These are phyloP conservation scores for Formica aserva DNA, from an alignment of 2,888 invertebrate species.

Conservation along the genomic window DNA sequence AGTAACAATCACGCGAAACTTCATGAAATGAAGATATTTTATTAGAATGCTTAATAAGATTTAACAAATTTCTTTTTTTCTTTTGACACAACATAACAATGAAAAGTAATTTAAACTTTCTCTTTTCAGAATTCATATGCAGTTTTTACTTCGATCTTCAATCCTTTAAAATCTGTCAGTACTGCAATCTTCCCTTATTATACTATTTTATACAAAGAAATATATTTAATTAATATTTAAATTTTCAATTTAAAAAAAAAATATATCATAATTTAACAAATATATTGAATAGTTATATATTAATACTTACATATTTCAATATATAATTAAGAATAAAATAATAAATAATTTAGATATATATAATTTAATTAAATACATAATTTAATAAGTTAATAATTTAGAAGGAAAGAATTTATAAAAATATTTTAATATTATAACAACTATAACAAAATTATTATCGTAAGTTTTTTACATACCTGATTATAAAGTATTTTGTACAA, in stretches of 20 bases:
- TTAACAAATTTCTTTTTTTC: not conserved
- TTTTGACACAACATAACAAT: not conserved
- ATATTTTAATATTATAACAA: not conserved
- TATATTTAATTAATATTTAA: slow-evolving; percentile 14
- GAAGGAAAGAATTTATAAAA: not conserved
- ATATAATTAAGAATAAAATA: not conserved
- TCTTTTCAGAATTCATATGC: not conserved
- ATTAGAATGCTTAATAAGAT: not conserved
- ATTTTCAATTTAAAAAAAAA: not conserved
- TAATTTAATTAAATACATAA: not conserved
- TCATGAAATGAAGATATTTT: not conserved
- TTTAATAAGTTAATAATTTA: not conserved
- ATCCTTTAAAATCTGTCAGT: not conserved
- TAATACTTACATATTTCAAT: not conserved
- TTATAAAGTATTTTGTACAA: not conserved
- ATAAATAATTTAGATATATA: not conserved
- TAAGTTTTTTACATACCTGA: not conserved
- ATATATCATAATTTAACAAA: not conserved
- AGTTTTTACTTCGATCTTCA: not conserved
- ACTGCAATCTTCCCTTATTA: not conserved
- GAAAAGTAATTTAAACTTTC: not conserved
- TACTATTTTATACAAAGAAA: not conserved
- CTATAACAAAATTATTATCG: not conserved
- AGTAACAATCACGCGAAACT: not conserved
- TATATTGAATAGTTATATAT: not conserved